phyloP scores from a whole-genome alignment of 2,113 vertebrate genomes.

The Hiodon alosoides region DNA sequence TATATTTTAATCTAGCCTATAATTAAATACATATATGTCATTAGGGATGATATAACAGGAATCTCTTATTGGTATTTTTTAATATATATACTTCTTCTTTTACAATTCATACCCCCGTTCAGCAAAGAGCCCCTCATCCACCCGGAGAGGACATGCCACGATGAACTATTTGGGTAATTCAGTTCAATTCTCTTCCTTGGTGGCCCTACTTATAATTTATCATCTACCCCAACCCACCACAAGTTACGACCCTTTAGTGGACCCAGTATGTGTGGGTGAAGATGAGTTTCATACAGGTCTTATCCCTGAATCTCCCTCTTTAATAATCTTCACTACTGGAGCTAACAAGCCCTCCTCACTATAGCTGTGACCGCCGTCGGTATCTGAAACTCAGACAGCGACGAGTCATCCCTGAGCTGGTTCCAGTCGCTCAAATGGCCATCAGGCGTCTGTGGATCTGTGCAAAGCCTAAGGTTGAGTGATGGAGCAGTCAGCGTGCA shows the following conservation, averaged over 20 bases:
- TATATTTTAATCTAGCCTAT: no score
- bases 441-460: no score
- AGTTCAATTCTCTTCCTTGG: constrained; percentile 51
- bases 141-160: constrained; percentile 29
- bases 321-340: neutral
- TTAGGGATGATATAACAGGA: no score
- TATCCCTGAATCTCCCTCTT: neutral
- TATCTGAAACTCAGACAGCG: neutral
- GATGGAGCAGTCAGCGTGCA: no score
- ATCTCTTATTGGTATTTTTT: no score
- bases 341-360: neutral
- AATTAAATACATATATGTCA: neutral
- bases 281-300: no score
- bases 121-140: constrained; percentile 4
- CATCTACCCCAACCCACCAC: constrained; percentile 47
- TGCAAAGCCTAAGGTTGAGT: no score
- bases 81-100: neutral
- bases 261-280: neutral
- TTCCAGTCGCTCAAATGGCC: no score
- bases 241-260: constrained; percentile 30
- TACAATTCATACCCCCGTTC: no score
- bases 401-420: neutral
- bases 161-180: constrained; percentile 49
- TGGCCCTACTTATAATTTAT: constrained; percentile 60
- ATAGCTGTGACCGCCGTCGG: no score